phyloP scores from a whole-genome alignment of 2,888 invertebrate genomes.

The Alloscopus bannaensis region DNA sequence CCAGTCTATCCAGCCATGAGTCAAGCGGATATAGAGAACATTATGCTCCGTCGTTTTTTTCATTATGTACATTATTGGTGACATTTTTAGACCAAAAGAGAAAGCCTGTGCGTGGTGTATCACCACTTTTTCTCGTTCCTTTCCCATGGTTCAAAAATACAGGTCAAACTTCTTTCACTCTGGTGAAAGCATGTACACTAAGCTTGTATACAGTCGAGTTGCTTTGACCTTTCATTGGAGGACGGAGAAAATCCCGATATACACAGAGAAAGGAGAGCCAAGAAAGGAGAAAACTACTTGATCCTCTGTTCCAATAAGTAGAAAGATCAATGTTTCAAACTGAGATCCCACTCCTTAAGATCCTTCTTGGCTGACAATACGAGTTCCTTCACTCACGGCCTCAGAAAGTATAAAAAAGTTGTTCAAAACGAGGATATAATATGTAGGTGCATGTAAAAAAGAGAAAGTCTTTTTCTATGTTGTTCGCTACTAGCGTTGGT shows the following conservation, averaged over 20 bases:
- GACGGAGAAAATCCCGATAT: constrained; percentile 27
- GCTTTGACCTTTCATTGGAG: constrained; percentile 40
- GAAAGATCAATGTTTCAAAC: constrained; percentile 61
- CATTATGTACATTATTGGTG: constrained; percentile 51
- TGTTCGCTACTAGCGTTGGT: background rate
- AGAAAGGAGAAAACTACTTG: constrained; percentile 47
- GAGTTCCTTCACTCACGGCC: background rate
- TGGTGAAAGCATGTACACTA: constrained; percentile 25
- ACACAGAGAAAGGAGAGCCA: constrained; percentile 1
- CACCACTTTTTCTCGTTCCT: constrained; percentile 13
- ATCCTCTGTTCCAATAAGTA: constrained; percentile 53
- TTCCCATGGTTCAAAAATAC: constrained; percentile 38
- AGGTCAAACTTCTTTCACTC: constrained; percentile 60
- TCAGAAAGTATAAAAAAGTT: constrained; percentile 6
- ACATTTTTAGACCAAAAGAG: constrained; percentile 49
- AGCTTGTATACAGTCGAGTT: constrained; percentile 16
- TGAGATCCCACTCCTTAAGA: constrained; percentile 43
- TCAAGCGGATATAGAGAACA: constrained; percentile 21
- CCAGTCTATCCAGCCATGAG: constrained; percentile 16
- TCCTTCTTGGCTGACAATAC: too few species aligned
- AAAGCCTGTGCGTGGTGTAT: constrained; percentile 23
- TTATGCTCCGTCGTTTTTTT: constrained; percentile 15
- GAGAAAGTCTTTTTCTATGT: background rate
- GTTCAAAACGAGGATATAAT: background rate
- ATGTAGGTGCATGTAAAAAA: background rate